Evolutionary conservation across 2,113 vertebrate genomes (phyloP).

Genomic region (Melanocharis versteri): DNA sequence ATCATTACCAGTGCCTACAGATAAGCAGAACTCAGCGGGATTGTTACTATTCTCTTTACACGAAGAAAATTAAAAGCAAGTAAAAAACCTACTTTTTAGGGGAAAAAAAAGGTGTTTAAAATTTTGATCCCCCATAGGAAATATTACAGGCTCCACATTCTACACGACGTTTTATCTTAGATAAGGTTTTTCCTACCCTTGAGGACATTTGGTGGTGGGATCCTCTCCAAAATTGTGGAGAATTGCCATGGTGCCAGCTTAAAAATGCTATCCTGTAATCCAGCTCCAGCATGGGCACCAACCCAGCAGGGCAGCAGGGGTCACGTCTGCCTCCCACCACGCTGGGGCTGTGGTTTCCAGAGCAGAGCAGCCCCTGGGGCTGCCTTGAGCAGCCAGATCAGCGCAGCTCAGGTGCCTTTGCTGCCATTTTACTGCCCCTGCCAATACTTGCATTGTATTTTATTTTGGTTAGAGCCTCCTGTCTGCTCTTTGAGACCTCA

Average conservation of each 20-base stretch:
- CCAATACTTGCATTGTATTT: not conserved
- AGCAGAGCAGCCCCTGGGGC: not conserved
- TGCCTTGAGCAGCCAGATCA: fast-evolving
- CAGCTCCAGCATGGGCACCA: not conserved
- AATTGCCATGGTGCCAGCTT: not conserved
- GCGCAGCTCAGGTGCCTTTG: not conserved
- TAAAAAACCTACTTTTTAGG: fast-evolving
- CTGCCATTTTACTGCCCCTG: not conserved
- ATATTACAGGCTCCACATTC: not conserved
- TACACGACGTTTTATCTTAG: not conserved
- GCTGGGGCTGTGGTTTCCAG: not conserved
- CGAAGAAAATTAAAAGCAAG: not conserved
- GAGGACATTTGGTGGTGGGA: not conserved
- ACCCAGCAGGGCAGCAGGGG: fast-evolving
- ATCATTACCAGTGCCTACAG: not conserved
- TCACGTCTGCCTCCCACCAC: not conserved
- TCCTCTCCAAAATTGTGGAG: not conserved
- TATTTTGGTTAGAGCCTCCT: not conserved
- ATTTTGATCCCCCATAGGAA: not conserved
- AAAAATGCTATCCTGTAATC: not conserved
- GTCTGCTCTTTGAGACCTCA: not conserved
- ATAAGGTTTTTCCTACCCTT: not conserved
- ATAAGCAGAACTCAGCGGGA: not conserved
- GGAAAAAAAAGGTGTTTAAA: not conserved
- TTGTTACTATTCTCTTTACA: not conserved